Conservation (phyloP, 2,113 vertebrate species). For the Gallinago media region DNA sequence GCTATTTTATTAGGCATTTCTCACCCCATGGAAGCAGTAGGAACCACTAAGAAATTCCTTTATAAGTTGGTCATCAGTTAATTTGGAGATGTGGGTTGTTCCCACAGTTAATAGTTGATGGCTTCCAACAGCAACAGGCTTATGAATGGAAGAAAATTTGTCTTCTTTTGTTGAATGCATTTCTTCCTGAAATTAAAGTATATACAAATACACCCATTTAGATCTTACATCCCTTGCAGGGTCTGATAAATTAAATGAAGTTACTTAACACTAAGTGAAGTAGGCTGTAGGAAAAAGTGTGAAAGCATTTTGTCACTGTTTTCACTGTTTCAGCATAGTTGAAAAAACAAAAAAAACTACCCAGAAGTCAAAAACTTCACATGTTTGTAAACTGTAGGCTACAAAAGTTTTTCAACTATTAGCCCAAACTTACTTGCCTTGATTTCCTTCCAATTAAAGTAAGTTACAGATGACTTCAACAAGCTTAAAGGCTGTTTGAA, state of each 20-base stretch:
- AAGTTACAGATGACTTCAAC: neutral
- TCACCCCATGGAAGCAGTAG: constrained; percentile 98
- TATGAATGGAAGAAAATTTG: constrained; percentile 91
- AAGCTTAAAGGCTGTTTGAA: neutral
- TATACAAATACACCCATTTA: neutral
- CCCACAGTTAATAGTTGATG: constrained; percentile 90
- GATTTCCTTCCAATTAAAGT: neutral
- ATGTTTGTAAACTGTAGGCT: neutral
- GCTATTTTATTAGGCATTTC: neutral
- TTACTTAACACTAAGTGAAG: neutral
- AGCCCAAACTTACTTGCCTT: neutral
- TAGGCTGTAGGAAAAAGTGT: neutral
- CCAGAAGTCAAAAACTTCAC: neutral
- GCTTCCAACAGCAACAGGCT: constrained; percentile 89
- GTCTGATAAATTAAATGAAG: neutral
- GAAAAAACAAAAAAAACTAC: neutral
- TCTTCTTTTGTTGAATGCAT: constrained; percentile 84
- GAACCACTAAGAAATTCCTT: constrained; percentile 98
- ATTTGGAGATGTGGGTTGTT: constrained; percentile 95
- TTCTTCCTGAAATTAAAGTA: constrained; percentile 82
- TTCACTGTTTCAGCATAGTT: neutral
- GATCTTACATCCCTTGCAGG: neutral
- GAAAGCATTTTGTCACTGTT: neutral
- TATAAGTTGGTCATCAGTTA: constrained; percentile 96
- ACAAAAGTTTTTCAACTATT: neutral